Evolutionary conservation across 2,888 invertebrate genomes (phyloP).

Genomic region (Drosophila rubida): DNA sequence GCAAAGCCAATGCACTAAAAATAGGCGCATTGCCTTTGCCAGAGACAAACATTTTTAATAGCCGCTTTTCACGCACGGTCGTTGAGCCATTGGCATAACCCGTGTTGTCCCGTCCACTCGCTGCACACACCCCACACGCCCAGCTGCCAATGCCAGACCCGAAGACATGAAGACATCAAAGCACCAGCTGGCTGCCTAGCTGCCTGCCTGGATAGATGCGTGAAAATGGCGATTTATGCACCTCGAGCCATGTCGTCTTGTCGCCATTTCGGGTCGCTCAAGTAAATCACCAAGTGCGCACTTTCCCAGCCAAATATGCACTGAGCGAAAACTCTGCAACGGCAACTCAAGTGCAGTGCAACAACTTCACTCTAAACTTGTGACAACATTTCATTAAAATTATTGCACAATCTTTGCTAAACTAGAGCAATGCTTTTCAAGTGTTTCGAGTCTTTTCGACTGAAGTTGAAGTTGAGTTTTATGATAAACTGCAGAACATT

Average conservation of each 20-base stretch:
- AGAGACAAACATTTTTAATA: conserved; percentile 66
- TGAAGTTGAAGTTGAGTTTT: no score
- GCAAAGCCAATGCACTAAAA: conserved; percentile 74
- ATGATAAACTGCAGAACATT: no score
- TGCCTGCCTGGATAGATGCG: conserved; percentile 51
- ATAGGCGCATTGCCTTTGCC: conserved; percentile 72
- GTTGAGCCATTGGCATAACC: conserved; percentile 41
- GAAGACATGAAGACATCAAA: conserved; percentile 59
- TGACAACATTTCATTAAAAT: background rate
- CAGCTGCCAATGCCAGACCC: background rate
- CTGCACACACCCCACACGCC: background rate
- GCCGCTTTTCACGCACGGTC: conserved; percentile 73
- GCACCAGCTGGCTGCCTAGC: conserved; percentile 25
- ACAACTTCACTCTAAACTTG: background rate
- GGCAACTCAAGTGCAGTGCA: background rate
- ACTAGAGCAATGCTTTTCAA: background rate
- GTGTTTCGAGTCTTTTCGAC: no score
- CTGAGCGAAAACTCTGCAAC: conserved; percentile 1
- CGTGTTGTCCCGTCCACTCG: conserved; percentile 3
- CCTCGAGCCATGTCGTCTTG: conserved; percentile 55
- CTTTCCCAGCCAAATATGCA: conserved; percentile 38
- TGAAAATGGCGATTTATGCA: conserved; percentile 70
- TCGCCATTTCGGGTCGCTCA: conserved; percentile 43
- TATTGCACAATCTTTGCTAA: background rate
- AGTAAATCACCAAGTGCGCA: conserved; percentile 41